These are phyloP conservation scores for Sympetrum striolatum DNA, from an alignment of 2,888 invertebrate species.

Conservation along the genomic window DNA sequence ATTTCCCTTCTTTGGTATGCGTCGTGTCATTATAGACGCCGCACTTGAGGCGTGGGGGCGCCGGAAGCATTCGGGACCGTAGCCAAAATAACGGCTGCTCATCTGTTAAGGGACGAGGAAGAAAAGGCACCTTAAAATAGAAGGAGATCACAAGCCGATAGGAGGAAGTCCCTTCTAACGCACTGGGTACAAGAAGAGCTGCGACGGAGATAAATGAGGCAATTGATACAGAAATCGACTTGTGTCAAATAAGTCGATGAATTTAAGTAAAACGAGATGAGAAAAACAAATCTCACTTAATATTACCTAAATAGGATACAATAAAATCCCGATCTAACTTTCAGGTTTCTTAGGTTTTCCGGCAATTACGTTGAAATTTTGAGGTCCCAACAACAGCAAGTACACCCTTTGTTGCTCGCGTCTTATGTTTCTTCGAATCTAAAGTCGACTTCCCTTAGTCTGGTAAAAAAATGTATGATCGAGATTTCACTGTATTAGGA, in stretches of 20 bases:
- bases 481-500: too few relatives aligned
- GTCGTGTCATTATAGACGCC: conserved; percentile 28
- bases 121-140: conserved; percentile 3
- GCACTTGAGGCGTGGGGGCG: neutral
- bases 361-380: too few relatives aligned
- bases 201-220: neutral
- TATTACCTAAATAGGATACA: neutral
- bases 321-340: too few relatives aligned
- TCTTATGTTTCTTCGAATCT: too few relatives aligned
- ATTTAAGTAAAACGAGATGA: neutral
- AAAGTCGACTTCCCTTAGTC: too few relatives aligned
- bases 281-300: neutral
- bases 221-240: neutral
- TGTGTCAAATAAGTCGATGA: neutral
- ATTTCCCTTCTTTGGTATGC: conserved; percentile 19
- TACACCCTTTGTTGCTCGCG: too few relatives aligned
- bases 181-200: neutral
- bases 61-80: conserved; percentile 10
- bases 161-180: neutral
- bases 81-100: conserved; percentile 8
- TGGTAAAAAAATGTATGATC: too few relatives aligned
- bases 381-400: too few relatives aligned
- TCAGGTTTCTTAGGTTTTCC: too few relatives aligned
- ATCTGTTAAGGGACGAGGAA: neutral
- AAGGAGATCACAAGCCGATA: neutral